Base-by-base conservation (phyloP, 2,888 invertebrate species). In the Plebejus argus region DNA sequence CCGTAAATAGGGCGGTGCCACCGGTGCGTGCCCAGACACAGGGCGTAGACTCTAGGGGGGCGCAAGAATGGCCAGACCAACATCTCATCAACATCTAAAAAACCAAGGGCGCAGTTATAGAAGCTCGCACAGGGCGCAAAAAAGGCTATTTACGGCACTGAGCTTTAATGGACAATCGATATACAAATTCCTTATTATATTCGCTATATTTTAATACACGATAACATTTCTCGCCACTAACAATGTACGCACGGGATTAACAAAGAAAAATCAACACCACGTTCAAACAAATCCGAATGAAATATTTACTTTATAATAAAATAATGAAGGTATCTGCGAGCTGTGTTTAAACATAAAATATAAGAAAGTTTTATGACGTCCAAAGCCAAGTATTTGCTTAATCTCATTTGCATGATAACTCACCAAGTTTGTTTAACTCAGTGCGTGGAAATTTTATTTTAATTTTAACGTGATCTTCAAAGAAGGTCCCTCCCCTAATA, bases 391-490 rank as follows among this genome's bases (percentile, higher is more conserved):
- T 70, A 76, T 77, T 80, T 78, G 66, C 78, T 71, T 72, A 77
- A 79, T 79, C 78, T 77, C 77, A 79, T 79, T 77, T 79, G 76
- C 78, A 79, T 79, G 76, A 78, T 77, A 79, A 79, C 77, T 79
- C 76, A 76, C 45, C 70, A 72, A 76, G 71, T 77, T 77, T 53
- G 49, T 74, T 74, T 53, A 53, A 49, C 53, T 74, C 74, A 15
- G 33, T 74, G 53, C 74, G 74, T 74, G 49, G 23, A 28, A 74
- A 23, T 74, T 74, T 53, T 74, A 49, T 49, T 74, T 39, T 53
- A 49, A 75, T 75, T 39, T 23, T 28, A 18, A 28, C 28, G 12
- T 10, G 61, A 75, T 75, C 33, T 49, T 39, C 39, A 75, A 75
- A 75, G 23, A 53, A 39, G 18, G 5, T 18, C 49, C 49, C 49